A percentile compares a stretch with the other conserved stretches of the same genome.
Conservation (phyloP, 2,888 invertebrate species). For the Ectemnius lituratus region DNA sequence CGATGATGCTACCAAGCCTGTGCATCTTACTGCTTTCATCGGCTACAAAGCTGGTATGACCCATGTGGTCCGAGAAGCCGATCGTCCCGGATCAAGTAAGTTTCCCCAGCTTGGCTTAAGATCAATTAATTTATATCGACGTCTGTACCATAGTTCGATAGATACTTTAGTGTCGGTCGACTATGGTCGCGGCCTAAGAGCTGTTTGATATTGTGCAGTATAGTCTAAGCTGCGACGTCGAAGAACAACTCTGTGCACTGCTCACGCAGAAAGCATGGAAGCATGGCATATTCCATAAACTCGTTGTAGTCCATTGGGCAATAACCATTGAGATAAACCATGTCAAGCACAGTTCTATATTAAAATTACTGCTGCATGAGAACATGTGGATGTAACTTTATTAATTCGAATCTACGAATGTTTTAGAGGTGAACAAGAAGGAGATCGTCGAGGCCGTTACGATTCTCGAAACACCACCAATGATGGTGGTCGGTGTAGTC, state of each 20-base stretch:
- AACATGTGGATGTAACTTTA: background rate
- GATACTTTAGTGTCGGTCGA: conserved; percentile 62
- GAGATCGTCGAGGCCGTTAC: conserved; percentile 99
- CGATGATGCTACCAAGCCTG: conserved; percentile 97
- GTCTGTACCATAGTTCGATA: conserved; percentile 62
- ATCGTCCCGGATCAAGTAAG: conserved; percentile 99
- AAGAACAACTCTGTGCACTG: conserved; percentile 80
- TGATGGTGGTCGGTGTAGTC: conserved; percentile 98
- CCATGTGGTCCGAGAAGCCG: conserved; percentile 98
- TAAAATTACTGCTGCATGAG: background rate
- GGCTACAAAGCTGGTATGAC: conserved; percentile 99
- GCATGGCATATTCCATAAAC: conserved; percentile 88
- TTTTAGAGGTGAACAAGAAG: conserved; percentile 98
- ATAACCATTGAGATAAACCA: conserved; percentile 86
- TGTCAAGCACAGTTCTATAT: conserved; percentile 81
- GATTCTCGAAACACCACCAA: conserved; percentile 98
- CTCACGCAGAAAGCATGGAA: conserved; percentile 78
- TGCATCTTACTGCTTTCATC: conserved; percentile 98
- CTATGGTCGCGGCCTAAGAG: conserved; percentile 70
- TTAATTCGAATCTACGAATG: background rate
- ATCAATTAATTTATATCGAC: conserved; percentile 44
- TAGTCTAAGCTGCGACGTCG: conserved; percentile 83
- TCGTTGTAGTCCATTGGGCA: conserved; percentile 84
- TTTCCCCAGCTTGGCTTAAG: conserved; percentile 62
- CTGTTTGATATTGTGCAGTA: conserved; percentile 78